Evolutionary conservation across 2,888 invertebrate genomes (phyloP).

Genomic region (Drosophila mercatorum): DNA sequence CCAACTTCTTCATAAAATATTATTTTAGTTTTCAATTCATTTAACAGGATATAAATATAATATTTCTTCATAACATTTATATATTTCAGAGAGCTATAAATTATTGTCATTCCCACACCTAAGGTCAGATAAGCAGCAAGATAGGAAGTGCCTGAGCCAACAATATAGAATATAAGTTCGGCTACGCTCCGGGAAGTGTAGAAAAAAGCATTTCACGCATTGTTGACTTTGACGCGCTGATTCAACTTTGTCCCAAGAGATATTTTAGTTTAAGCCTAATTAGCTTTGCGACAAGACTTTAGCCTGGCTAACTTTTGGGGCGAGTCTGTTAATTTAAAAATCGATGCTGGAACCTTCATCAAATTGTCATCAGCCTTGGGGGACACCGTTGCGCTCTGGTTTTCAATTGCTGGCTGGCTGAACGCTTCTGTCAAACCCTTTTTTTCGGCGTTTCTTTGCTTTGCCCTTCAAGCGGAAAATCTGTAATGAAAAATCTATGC

Average conservation of each 20-base stretch:
- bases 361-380: conserved; percentile 73
- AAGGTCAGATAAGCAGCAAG: background rate
- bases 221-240: conserved; percentile 71
- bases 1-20: no score
- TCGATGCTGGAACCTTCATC: conserved; percentile 76
- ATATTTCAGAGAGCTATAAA: background rate
- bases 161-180: conserved; percentile 3
- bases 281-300: conserved; percentile 65
- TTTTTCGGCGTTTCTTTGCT: conserved; percentile 16
- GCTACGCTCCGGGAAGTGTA: conserved; percentile 33
- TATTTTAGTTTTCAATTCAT: background rate
- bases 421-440: conserved; percentile 54
- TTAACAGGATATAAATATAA: no score
- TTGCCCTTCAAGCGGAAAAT: conserved; percentile 58
- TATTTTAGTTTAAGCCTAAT: conserved; percentile 75
- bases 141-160: background rate
- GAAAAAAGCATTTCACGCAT: conserved; percentile 69
- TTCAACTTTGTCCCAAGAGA: conserved; percentile 65
- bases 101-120: background rate
- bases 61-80: background rate
- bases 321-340: conserved; percentile 75
- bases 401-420: conserved; percentile 52
- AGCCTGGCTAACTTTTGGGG: conserved; percentile 51
- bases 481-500: conserved; percentile 81
- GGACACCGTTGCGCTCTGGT: conserved; percentile 22